Evolutionary conservation across 2,113 vertebrate species (phyloP).

Genomic region (Corydoras maculifer): DNA sequence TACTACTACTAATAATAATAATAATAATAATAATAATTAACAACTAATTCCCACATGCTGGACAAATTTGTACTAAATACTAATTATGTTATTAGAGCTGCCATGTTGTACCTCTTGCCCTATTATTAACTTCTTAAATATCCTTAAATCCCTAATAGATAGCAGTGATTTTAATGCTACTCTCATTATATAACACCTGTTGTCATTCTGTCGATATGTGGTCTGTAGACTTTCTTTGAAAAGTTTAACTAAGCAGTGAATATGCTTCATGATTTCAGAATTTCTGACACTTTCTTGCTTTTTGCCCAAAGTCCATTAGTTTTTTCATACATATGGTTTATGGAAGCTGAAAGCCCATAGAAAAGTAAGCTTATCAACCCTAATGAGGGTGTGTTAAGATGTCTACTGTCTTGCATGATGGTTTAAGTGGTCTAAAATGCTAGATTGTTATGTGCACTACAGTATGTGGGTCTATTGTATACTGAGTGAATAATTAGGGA

Average conservation of each 20-base stretch:
- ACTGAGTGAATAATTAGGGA: not conserved
- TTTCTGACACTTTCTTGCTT: conserved; percentile 23
- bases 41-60: not conserved
- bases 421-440: conserved; percentile 1
- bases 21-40: too few relatives aligned
- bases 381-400: conserved; percentile 31
- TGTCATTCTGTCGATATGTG: conserved; percentile 2
- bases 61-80: not conserved
- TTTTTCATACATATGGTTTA: conserved; percentile 25
- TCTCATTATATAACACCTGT: conserved; percentile 18
- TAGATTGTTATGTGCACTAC: not conserved
- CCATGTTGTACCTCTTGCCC: not conserved
- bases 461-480: not conserved
- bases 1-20: too few relatives aligned
- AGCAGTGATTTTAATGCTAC: conserved; percentile 14
- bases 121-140: not conserved
- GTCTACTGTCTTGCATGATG: conserved; percentile 25
- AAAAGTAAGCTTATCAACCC: conserved; percentile 25
- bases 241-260: conserved; percentile 36
- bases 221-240: conserved; percentile 13
- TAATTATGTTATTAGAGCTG: conserved; percentile 1
- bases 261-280: conserved; percentile 37
- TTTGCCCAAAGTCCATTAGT: conserved; percentile 30
- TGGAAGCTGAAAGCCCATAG: not conserved
- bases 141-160: not conserved